Evolutionary conservation across 2,797 vertebrate genomes (phyloP), one percentile per base, ranked within the genome.

Genomic region (Chrosomus eos): DNA sequence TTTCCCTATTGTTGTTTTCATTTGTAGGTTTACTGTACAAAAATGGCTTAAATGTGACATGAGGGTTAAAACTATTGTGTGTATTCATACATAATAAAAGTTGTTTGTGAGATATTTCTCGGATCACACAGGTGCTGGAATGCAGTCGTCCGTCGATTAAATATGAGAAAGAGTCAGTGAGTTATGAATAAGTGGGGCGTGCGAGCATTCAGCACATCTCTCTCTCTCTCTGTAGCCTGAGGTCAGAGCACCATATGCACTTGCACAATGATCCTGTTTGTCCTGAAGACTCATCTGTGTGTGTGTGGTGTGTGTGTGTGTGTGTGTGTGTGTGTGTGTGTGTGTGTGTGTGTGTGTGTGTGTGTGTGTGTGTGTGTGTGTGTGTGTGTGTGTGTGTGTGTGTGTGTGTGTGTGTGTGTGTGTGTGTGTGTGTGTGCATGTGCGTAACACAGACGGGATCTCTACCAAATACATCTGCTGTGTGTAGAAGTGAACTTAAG

Each of bases 201-300:
- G 19, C 26, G 38, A 72, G 68, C 68, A 38, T 68, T 80, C 64
- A 33, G 53, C 26, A 33, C 38, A 78, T 67, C 48, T 45, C 33
- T 38, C 36, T 38, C 36, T 38, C 70, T 76, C 64, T 53, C 38
- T 60, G 55, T 66, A 45, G 93, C 94, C 93, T 77, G 82, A 58
- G 92, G 94, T 93, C 90, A 91, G 93, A 93, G 90, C 93, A 92
- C 93, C 93, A 92, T 94, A 93, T 94, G 94, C 92, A 94, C 86
- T 88, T 88, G 92, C 92, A 92, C 91, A 93, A 93, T 90, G 92
- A 93, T 33, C 84, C 31, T 53, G 80, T 86, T 78, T 87, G 80
- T 88, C 88, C 88, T 86, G 66, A 75, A 89, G 81, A 76, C 88
- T 88, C 88, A 86, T 84, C 84, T 89, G 31, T 31, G 31, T 31